These are phyloP conservation scores for Phenacoccus solenopsis DNA, from an alignment of 1,140 invertebrate species.

Conservation along the genomic window DNA sequence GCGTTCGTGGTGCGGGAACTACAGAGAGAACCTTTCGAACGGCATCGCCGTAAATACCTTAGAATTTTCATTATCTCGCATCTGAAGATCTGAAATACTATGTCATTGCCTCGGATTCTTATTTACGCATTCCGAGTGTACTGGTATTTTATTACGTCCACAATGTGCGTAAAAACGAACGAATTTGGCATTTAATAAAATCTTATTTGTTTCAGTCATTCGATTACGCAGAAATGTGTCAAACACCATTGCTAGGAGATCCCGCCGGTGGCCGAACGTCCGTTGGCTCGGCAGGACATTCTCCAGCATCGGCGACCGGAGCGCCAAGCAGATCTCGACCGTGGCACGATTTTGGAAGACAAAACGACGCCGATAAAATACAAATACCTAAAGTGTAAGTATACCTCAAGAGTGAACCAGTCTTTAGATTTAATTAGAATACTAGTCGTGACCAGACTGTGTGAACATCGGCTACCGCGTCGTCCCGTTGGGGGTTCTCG, in stretches of 20 bases:
- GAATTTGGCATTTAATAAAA: too few relatives aligned
- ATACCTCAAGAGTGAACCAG: constrained; percentile 10
- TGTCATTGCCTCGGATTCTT: background rate
- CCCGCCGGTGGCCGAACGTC: constrained; percentile 25
- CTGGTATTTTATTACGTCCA: background rate
- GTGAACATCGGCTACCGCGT: background rate
- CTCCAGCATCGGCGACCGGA: constrained; percentile 33
- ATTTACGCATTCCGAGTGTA: background rate
- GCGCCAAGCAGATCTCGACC: constrained; percentile 56
- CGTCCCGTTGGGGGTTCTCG: background rate
- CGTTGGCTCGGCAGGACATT: constrained; percentile 29
- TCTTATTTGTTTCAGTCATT: constrained; percentile 51
- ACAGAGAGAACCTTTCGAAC: too few relatives aligned
- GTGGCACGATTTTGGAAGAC: constrained; percentile 83
- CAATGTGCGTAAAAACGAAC: too few relatives aligned
- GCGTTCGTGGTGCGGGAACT: background rate
- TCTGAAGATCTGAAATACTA: background rate
- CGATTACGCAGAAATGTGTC: constrained; percentile 75
- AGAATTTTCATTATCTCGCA: background rate
- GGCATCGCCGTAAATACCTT: background rate
- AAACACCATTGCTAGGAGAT: constrained; percentile 37
- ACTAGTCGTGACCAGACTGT: background rate
- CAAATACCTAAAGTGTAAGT: constrained; percentile 97
- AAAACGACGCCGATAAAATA: constrained; percentile 88
- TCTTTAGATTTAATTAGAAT: background rate